These are phyloP conservation scores for Drosophila glabriapex DNA, from an alignment of 2,888 invertebrate genomes.

Conservation along the genomic window DNA sequence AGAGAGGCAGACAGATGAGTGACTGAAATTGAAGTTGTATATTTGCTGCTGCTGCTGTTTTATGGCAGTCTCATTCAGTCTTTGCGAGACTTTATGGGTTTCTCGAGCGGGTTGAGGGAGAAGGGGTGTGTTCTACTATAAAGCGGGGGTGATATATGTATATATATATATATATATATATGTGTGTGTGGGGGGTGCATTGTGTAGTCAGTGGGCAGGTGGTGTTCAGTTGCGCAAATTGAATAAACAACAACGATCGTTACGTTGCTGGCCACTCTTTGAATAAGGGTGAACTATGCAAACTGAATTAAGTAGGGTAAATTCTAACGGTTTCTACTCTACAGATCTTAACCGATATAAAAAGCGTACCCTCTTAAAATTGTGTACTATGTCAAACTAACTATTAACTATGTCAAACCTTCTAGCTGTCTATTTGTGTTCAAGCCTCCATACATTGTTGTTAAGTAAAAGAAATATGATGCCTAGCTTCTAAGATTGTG, in stretches of 20 bases:
- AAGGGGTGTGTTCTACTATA: neutral
- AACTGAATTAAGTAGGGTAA: constrained; percentile 4
- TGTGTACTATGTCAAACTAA: neutral
- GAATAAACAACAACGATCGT: constrained; percentile 20
- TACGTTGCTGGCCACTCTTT: neutral
- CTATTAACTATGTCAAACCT: too few relatives aligned
- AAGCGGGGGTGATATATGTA: constrained; percentile 39
- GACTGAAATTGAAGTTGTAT: constrained; percentile 33
- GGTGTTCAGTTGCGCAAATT: constrained; percentile 38
- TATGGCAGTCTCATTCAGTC: constrained; percentile 27
- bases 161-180: neutral
- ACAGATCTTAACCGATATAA: neutral
- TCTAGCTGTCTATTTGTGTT: neutral
- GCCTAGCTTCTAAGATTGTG: neutral
- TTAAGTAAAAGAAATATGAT: neutral
- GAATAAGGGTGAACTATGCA: constrained; percentile 28
- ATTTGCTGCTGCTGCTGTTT: constrained; percentile 22
- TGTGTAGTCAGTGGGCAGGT: constrained; percentile 41
- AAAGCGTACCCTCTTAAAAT: neutral
- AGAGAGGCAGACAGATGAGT: constrained; percentile 37
- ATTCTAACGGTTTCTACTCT: constrained; percentile 6
- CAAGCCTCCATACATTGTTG: neutral
- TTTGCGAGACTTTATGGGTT: neutral
- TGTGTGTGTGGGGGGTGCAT: constrained; percentile 2
- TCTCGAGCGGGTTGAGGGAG: neutral